Evolutionary conservation across 2,113 vertebrate species (phyloP), one percentile per base, ranked within the genome.

Genomic region (Oryzias javanicus): DNA sequence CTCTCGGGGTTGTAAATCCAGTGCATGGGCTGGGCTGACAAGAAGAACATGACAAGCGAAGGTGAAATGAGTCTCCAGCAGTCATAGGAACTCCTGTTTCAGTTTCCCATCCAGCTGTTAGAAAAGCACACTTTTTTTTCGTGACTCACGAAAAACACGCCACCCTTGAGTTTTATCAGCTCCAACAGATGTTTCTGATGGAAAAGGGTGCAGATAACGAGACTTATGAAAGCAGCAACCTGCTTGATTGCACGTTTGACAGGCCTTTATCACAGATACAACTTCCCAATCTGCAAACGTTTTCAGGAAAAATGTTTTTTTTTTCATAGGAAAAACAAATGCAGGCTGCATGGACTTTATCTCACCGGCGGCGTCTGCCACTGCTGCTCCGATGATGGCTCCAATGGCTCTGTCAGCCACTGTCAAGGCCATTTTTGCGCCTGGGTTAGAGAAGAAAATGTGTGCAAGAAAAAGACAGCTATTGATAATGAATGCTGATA

Each of bases 351-450:
- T 20, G 48, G 6, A 6, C 25, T 79, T 77, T 70, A 76, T 78
- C 76, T 80, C 66, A 91, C 89, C 86, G 66, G 90, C 90, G 74
- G 90, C 89, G 74, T 91, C 90, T 66, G 90, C 87, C 47, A 88
- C 88, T 24, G 90, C 90, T 29, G 89, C 87, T 60, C 90, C 90
- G 7, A 90, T 80, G 63, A 90, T 72, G 64, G 90, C 89, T 59
- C 88, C 89, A 0, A 80, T 49, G 55, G 80, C 82, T 77, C 89
- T 61, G 55, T 91, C 85, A 20, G 75, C 72, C 60, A 80, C 57
- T 20, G 64, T 81, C 57, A 25, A 22, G 4, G 86, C 75, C 89
- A 88, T 89, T 80, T 88, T 73, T 22, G 46, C 69, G 8, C 8
- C 35, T 62, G 42, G 48, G 53, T 29, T 41, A 62, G 5, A 6